Evolutionary conservation across 2,888 invertebrate species (phyloP), one percentile per base, ranked within the genome.

Genomic region (Pteria penguin): DNA sequence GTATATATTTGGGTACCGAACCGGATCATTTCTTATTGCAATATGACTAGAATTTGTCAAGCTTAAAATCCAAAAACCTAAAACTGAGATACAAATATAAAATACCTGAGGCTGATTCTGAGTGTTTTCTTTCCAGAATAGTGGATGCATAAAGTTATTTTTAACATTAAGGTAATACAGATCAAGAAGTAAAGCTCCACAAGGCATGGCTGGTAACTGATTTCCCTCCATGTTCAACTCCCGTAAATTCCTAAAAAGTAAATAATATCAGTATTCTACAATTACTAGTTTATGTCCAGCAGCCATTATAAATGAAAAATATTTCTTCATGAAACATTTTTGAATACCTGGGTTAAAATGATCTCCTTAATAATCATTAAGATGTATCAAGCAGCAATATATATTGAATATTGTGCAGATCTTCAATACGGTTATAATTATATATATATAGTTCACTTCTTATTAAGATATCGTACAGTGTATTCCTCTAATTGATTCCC

Each of bases 141-240:
- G 79, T 4, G 92, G 92, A 80, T 91, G 91, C 90, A 92, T 90
- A 81, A 89, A 90, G 80, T 91, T 92, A 80, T 91, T 91, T 62
- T 86, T 82, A 60, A 92, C 90, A 76, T 87, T 85, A 1, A 92
- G 78, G 32, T 82, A 78, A 14, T 82, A 79, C 31, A 92, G 83
- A 58, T 85, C 82, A 8, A 85, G 79, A 54, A 88, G 82, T 57
- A 85, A 69, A 22, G 89, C 80, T 60, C 87, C 84, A 67, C 84
- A 84, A 0, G 91, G 91, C 83, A 92, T 80, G 4, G 90, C 90
- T 27, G 87, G 82, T 24, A 92, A 69, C 82, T 91, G 90, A 81
- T 92, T 92, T 4, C 92, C 92, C 75, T 92, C 92, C 62, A 90
- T 32, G 65, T 90, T 89, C 72, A 92, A 78, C 61, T 86, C 88